phyloP scores from a whole-genome alignment of 1,140 invertebrate genomes.

The Brachionus plicatilis region DNA sequence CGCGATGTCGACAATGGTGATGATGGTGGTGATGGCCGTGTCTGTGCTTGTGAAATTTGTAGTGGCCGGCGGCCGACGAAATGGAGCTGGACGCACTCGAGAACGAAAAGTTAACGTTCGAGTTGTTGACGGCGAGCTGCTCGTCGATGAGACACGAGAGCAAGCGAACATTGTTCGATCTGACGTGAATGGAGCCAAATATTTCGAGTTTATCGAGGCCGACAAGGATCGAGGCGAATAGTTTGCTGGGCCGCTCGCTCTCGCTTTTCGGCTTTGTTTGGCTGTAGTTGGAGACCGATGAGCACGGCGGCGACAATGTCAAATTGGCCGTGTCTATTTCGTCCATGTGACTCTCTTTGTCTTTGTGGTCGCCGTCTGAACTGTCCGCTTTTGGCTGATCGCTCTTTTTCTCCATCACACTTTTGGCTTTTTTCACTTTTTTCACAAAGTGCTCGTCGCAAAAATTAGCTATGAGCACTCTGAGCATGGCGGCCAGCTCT shows the following conservation, averaged over 20 bases:
- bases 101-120: conserved; percentile 21
- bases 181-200: conserved; percentile 39
- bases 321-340: conserved; percentile 12
- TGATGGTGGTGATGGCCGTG: background rate
- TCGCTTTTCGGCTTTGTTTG: background rate
- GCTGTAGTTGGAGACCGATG: background rate
- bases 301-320: background rate
- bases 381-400: background rate
- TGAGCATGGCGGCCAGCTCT: conserved; percentile 28
- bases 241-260: background rate
- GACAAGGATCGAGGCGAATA: background rate
- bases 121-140: background rate
- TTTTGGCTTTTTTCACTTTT: conserved; percentile 15
- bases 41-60: conserved; percentile 22
- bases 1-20: background rate
- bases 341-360: background rate
- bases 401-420: background rate
- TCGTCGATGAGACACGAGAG: conserved; percentile 35
- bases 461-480: conserved; percentile 24
- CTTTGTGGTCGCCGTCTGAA: background rate
- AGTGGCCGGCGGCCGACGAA: background rate
- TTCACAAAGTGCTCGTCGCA: conserved; percentile 32
- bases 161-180: conserved; percentile 32
- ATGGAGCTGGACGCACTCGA: background rate
- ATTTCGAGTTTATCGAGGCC: conserved; percentile 28